These are phyloP conservation scores for Brachyptera risi DNA, from an alignment of 2,888 invertebrate species.

Conservation along the genomic window DNA sequence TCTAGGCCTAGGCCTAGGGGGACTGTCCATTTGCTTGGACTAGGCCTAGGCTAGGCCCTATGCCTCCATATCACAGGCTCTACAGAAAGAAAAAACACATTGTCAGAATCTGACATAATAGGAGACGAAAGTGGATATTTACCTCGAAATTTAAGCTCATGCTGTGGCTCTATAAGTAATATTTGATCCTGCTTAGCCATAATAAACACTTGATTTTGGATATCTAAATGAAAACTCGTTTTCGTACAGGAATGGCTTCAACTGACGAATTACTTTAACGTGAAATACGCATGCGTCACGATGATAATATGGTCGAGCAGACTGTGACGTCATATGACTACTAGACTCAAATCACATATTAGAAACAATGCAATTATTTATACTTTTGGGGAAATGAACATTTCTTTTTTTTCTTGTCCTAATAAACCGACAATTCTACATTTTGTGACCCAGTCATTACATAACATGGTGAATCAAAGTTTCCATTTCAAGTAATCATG, in stretches of 20 bases:
- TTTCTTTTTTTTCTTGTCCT: no score
- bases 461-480: no score
- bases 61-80: neutral
- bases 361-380: conserved; percentile 8
- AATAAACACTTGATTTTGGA: conserved; percentile 39
- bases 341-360: conserved; percentile 21
- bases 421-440: no score
- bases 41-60: neutral
- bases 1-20: conserved; percentile 10
- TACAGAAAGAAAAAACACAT: conserved; percentile 11
- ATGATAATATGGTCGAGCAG: conserved; percentile 32
- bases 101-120: conserved; percentile 35
- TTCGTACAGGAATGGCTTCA: conserved; percentile 36
- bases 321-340: conserved; percentile 15
- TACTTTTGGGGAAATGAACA: neutral
- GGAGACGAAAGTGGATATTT: conserved; percentile 47
- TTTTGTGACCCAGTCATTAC: no score
- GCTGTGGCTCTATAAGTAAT: conserved; percentile 81
- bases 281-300: conserved; percentile 38
- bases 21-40: neutral
- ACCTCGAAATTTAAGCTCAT: conserved; percentile 89
- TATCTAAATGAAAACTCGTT: conserved; percentile 32
- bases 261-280: conserved; percentile 33
- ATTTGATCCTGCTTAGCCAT: conserved; percentile 73
- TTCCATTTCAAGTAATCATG: no score